These are phyloP conservation scores for Carduelis carduelis DNA, from an alignment of 2,797 vertebrate species.

Conservation along the genomic window DNA sequence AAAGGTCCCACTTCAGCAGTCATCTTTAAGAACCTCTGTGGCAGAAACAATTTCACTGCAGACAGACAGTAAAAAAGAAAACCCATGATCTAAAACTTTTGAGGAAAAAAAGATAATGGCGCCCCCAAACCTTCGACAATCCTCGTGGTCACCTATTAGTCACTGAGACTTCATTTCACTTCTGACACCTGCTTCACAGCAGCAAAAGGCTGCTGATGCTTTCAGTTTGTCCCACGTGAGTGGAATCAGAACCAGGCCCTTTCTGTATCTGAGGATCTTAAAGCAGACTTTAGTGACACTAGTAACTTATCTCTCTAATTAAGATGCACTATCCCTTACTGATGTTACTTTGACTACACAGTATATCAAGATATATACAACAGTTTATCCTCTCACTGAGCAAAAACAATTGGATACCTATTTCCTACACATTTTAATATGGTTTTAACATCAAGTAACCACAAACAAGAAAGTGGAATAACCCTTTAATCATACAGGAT, in stretches of 20 bases:
- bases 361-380: constrained; percentile 74
- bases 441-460: constrained; percentile 75
- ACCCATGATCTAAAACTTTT: neutral
- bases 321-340: constrained; percentile 69
- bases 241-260: neutral
- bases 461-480: constrained; percentile 76
- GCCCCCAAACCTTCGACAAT: constrained; percentile 57
- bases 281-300: constrained; percentile 62
- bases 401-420: constrained; percentile 73
- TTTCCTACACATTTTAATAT: constrained; percentile 72
- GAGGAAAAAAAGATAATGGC: constrained; percentile 1
- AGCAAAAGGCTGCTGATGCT: neutral
- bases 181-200: neutral
- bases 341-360: constrained; percentile 71
- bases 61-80: neutral
- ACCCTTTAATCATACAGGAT: constrained; percentile 74
- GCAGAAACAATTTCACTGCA: constrained; percentile 18
- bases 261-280: constrained; percentile 48
- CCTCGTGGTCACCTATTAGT: neutral
- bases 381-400: constrained; percentile 70
- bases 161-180: constrained; percentile 7
- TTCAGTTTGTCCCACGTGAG: neutral
- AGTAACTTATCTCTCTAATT: constrained; percentile 66
- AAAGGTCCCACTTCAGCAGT: constrained; percentile 35
- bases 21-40: constrained; percentile 47